Base-by-base conservation (phyloP, 1,140 invertebrate genomes). In the Cephus cinctus region DNA sequence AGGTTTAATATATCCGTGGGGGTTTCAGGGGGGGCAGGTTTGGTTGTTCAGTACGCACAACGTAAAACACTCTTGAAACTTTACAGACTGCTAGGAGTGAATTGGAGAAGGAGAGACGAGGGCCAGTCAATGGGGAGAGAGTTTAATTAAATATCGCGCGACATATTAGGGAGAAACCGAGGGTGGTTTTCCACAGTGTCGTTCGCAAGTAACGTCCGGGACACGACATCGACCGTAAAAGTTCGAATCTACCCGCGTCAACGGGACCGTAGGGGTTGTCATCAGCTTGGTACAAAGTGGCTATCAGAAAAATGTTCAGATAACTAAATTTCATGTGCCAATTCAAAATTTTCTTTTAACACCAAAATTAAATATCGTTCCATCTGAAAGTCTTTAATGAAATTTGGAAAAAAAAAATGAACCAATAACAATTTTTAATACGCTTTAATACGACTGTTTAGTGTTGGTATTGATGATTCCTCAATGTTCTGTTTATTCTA, bases 61-160 rank as follows among this genome's bases (percentile, higher is more conserved):
- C 45, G 47, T 36, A 57, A 59, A 58, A 47, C n/a, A n/a, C 63
- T 56, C 65, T 67, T 50, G 63, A 64, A 66, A 67, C 63, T 67
- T 65, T 63, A 61, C 61, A 62, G 56, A 63, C 56, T 63, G 52
- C 25, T 47, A 48, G 56, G 40, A 30, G 36, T 39, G 41, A 50
- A 50, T 43, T 46, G 47, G 43, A 47, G 30, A 8, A 22, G 46
- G 23, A 39, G 52, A 44, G 45, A 46, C 34, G 34, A 50, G 42
- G 38, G 16, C 25, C 22, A 22, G 45, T 44, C 22, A 46, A 45
- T 32, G 42, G 19, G 22, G 36, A 49, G 43, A 44, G 51, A 67
- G 55, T 69, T 69, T 68, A 69, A 69, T 68, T 69, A 69, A 69
- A 69, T 69, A 68, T 68, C 61, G 57, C 52, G 51, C 61, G 61